A percentile compares a stretch with the other conserved stretches of the same genome.
phyloP scores from a whole-genome alignment of 2,888 invertebrate species.

The Sclerodermus sp. region DNA sequence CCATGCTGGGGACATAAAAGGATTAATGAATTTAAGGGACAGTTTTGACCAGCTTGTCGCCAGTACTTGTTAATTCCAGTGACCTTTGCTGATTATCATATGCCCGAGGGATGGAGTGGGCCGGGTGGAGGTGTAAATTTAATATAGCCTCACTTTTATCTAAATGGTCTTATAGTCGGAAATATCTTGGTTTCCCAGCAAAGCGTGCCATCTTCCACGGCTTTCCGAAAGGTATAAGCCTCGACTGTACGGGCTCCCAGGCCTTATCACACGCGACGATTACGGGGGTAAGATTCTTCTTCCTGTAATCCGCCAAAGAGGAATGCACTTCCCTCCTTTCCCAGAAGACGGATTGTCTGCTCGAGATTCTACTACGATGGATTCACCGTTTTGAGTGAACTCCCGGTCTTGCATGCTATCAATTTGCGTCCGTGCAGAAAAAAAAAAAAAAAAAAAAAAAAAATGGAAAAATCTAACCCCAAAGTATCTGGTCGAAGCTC shows the following conservation, averaged over 20 bases:
- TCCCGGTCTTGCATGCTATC: no score
- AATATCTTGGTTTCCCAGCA: no score
- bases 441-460: slow-evolving; percentile 4
- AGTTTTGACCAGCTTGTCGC: no score
- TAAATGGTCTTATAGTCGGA: slow-evolving; percentile 37
- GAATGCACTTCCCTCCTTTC: slow-evolving; percentile 29
- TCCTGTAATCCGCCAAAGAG: slow-evolving; percentile 38
- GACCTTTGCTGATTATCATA: no score
- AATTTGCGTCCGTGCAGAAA: slow-evolving; percentile 1
- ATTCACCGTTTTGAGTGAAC: no score
- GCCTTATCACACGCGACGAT: slow-evolving; percentile 35
- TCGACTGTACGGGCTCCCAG: not conserved
- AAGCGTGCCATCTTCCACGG: no score
- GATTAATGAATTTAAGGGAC: no score
- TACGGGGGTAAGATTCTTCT: slow-evolving; percentile 30
- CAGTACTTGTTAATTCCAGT: no score
- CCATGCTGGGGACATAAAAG: no score
- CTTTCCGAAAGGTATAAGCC: no score
- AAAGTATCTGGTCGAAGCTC: not conserved
- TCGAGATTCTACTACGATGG: not conserved
- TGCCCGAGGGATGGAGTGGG: no score
- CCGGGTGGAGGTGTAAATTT: slow-evolving; percentile 39
- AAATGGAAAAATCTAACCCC: no score
- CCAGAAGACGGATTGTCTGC: slow-evolving; percentile 14
- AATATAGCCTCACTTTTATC: slow-evolving; percentile 48